These are phyloP conservation scores for Morbakka virulenta DNA, from an alignment of 30 jellyfish, hydroid and myxozoan genomes.

Conservation along the genomic window DNA sequence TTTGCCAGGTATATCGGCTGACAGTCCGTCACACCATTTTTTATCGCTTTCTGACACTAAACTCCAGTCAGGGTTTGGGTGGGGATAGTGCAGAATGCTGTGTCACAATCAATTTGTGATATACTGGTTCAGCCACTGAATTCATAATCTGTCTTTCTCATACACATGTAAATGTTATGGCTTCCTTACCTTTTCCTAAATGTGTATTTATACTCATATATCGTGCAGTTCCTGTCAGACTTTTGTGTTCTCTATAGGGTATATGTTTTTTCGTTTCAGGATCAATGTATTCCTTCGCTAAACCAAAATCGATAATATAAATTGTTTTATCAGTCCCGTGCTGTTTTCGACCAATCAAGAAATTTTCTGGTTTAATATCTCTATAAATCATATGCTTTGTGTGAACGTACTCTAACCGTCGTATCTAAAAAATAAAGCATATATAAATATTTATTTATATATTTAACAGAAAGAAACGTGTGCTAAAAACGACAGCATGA, in stretches of 20 bases:
- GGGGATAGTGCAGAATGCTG: too few relatives aligned
- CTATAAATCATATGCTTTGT: constrained; percentile 93
- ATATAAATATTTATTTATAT: too few relatives aligned
- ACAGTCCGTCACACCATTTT: too few relatives aligned
- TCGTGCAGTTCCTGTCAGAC: constrained; percentile 99
- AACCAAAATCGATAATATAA: constrained; percentile 96
- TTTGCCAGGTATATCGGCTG: too few relatives aligned
- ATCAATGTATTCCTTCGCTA: constrained; percentile 97
- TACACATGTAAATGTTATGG: too few relatives aligned
- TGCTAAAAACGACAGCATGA: too few relatives aligned
- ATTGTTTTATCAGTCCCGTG: constrained; percentile 90
- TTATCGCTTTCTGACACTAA: too few relatives aligned
- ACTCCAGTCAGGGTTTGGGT: too few relatives aligned
- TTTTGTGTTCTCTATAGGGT: constrained; percentile 97
- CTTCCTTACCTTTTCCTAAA: constrained; percentile 88
- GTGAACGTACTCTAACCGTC: constrained; percentile 95
- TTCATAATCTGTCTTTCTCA: too few relatives aligned
- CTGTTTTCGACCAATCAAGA: constrained; percentile 94
- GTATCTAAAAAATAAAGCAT: constrained; percentile 48
- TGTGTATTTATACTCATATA: constrained; percentile 99
- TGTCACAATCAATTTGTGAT: neutral
- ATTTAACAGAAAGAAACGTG: too few relatives aligned
- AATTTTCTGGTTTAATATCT: constrained; percentile 98
- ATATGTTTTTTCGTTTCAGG: constrained; percentile 97
- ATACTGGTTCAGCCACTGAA: neutral